Base-by-base conservation (phyloP, 2,888 invertebrate genomes). In the Teinopalpus imperialis region DNA sequence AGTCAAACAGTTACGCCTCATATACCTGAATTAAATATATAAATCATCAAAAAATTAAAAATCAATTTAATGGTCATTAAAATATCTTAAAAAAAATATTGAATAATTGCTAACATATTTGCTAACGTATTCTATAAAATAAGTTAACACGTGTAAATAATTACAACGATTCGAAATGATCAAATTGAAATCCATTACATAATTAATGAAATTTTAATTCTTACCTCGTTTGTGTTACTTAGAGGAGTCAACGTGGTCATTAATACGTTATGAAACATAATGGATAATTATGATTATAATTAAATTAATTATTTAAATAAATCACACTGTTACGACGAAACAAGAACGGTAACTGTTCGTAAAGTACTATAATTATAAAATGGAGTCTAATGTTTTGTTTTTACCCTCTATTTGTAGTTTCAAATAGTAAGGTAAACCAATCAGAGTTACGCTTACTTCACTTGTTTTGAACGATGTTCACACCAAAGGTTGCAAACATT, bases 261-360 rank as follows among this genome's bases (percentile, higher is more conserved):
- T 23, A 75, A 56, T 34, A 74, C 43, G 34, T 74, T 73, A 48
- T 74, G 66, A 49, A 79, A 64, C 79, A 81, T 82, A 53, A 52
- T 66, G 7, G 37, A 12, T 27, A 18, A 21, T 35, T 36, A 27
- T 1, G 43, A 23, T 31, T 14, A 14, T 13, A 40, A 9, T 36
- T 46, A 2, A 21, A 23, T 23, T 34, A 46, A 46, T 40, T 39
- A 10, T 40, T 40, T 10, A 6, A 27, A 34, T 24, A 49, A 34
- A 26, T 35, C 31, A 31, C 39, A 39, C 40, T 6, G 12, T 30
- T 18, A 30, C 12, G 35, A 24, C 27, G 27, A 23, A 32, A 9
- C 13, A 6, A 8, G 12, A 13, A 18, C 23, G 29, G 13, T 24
- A 10, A 23, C 32, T 45, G 6, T 4, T 9, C 7, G 3, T 1